Conservation (phyloP, 2,797 vertebrate genomes). For the Dermochelys coriacea region DNA sequence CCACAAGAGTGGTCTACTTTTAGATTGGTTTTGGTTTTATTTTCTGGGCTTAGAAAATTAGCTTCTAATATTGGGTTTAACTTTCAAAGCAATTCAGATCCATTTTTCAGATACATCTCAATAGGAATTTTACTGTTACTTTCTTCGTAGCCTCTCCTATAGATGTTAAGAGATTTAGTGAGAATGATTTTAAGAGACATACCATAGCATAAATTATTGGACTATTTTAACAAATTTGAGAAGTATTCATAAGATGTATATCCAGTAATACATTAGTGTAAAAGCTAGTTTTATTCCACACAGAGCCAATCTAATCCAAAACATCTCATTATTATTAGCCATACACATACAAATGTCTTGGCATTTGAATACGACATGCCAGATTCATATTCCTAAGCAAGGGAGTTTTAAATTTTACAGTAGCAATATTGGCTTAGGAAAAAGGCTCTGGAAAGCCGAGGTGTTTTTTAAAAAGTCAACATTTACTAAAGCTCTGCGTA, state of each 20-base stretch:
- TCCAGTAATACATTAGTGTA: neutral
- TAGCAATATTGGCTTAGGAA: neutral
- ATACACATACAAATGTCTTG: neutral
- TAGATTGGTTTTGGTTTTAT: no score
- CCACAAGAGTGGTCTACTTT: no score
- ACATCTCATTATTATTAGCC: neutral
- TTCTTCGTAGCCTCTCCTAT: no score
- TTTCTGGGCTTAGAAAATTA: no score
- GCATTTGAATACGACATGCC: constrained; percentile 10
- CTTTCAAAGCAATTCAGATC: no score
- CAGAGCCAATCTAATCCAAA: constrained; percentile 1
- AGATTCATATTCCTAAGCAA: no score
- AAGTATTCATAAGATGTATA: neutral
- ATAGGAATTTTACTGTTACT: neutral
- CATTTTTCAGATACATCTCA: no score
- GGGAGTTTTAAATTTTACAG: no score
- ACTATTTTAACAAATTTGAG: neutral
- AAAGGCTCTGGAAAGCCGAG: neutral
- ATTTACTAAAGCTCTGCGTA: neutral
- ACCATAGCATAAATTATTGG: neutral
- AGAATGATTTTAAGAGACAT: no score
- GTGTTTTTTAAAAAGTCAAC: neutral
- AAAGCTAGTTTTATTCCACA: neutral
- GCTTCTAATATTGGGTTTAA: no score
- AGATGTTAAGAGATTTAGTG: no score